Evolutionary conservation across 2,888 invertebrate species (phyloP).

Genomic region (Chrysolina americana): DNA sequence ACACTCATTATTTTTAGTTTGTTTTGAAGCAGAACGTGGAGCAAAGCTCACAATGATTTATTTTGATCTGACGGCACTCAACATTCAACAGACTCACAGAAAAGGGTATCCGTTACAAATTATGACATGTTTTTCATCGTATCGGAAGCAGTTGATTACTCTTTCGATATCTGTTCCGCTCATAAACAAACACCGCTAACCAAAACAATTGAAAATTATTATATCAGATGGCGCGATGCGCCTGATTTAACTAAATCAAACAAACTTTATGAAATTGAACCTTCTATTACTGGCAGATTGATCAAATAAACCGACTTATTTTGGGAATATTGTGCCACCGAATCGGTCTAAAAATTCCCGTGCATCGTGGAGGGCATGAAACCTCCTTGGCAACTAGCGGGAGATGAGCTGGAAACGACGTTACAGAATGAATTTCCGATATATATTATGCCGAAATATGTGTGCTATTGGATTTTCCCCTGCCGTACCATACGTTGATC

Average conservation of each 20-base stretch:
- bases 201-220: constrained; percentile 14
- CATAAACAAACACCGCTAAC: constrained; percentile 6
- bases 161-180: background rate
- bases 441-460: constrained; percentile 6
- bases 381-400: constrained; percentile 31
- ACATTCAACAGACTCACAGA: background rate
- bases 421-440: constrained; percentile 17
- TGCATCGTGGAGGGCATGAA: constrained; percentile 30
- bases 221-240: constrained; percentile 16
- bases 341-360: constrained; percentile 39
- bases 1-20: background rate
- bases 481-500: background rate
- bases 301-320: constrained; percentile 41
- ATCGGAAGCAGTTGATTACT: background rate
- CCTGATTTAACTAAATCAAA: constrained; percentile 14
- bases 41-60: background rate
- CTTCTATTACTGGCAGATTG: constrained; percentile 22
- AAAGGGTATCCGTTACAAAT: constrained; percentile 14
- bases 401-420: constrained; percentile 15
- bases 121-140: background rate
- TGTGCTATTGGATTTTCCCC: background rate
- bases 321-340: constrained; percentile 33
- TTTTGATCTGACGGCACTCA: background rate
- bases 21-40: no score
- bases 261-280: constrained; percentile 4